phyloP scores from a whole-genome alignment of 2,113 vertebrate species.

The Pungitius pungitius region DNA sequence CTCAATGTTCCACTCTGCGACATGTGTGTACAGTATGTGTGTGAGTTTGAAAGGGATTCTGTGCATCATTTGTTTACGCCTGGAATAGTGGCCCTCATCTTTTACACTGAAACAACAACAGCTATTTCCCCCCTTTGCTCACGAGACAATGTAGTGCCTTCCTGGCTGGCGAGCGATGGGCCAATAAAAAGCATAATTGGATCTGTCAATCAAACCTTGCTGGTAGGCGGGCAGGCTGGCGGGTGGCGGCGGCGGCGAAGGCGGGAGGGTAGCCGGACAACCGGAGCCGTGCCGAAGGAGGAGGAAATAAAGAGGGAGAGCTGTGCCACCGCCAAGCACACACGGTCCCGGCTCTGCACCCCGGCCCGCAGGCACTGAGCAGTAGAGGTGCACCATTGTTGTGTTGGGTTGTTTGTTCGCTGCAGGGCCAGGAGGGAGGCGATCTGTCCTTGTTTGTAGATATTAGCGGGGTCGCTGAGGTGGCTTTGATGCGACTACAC shows the following conservation, averaged over 20 bases:
- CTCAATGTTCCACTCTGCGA: constrained; percentile 37
- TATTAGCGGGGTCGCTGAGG: constrained; percentile 62
- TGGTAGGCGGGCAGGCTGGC: constrained; percentile 32
- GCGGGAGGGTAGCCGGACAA: constrained; percentile 52
- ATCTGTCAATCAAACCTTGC: constrained; percentile 78
- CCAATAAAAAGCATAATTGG: constrained; percentile 84
- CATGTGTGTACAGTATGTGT: constrained; percentile 1
- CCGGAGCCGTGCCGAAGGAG: constrained; percentile 17
- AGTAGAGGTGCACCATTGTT: constrained; percentile 50
- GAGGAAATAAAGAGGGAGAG: constrained; percentile 7
- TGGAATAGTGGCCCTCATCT: constrained; percentile 73
- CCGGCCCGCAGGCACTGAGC: constrained; percentile 46
- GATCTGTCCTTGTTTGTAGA: constrained; percentile 68
- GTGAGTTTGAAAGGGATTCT: constrained; percentile 52
- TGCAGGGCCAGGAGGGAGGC: constrained; percentile 39
- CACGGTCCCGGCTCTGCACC: constrained; percentile 23
- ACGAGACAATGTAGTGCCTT: constrained; percentile 81
- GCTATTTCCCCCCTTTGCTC: constrained; percentile 68
- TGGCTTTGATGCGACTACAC: constrained; percentile 68
- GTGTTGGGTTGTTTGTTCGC: constrained; percentile 61
- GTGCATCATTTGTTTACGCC: constrained; percentile 71
- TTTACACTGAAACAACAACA: constrained; percentile 74
- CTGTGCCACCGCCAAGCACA: constrained; percentile 7
- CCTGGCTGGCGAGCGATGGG: constrained; percentile 72
- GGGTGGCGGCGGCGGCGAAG: constrained; percentile 28